Base-by-base conservation (phyloP, 2,797 vertebrate genomes). In the Xiphorhynchus erythropygius region DNA sequence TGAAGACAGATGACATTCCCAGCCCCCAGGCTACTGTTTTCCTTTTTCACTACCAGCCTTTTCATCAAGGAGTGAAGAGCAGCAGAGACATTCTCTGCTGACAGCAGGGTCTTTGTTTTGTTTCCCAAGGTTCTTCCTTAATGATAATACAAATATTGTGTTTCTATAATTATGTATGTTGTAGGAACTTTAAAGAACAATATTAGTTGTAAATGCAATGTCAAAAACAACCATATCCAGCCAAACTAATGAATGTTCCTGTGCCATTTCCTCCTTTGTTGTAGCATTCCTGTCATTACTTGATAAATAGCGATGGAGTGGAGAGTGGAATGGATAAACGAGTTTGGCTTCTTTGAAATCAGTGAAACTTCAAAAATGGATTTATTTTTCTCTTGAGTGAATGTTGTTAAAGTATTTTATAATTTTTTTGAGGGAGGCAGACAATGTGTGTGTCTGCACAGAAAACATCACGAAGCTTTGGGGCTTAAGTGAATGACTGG, bases 1-100 rank as follows among this genome's bases (percentile, higher is more conserved):
- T 94, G 97, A 97, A 97, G 96, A 96, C 71, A 77, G 86, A 96
- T 93, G 91, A 96, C 0, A 21, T 94, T 76, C 64, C 56, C 67
- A 91, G 73, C 81, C 93, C 53, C 46, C n/a, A 70, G 91, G 96
- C 76, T 94, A 77, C 80, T 76, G 78, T 91, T 96, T 94, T 81
- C 69, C 53, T 94, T 96, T 95, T 73, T 93, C 88, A 94, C 32
- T 69, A 84, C 49, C 42, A 77, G 41, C n/a, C 50, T 91, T 80
- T 84, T 67, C 92, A 88, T 87, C 69, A 82, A 90, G 84, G 60
- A 77, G 24, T 5, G 23, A 78, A 68, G 63, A 75, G 63, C 14
- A 4, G 56, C 75, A 80, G 23, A 81, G 76, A 57, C 14, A 5
- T 76, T 86, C 52, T 83, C 73, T 91, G 81, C 44, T 10, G 1